Evolutionary conservation across 2,113 vertebrate genomes (phyloP), one percentile per base, ranked within the genome.

Genomic region (Calcarius ornatus): DNA sequence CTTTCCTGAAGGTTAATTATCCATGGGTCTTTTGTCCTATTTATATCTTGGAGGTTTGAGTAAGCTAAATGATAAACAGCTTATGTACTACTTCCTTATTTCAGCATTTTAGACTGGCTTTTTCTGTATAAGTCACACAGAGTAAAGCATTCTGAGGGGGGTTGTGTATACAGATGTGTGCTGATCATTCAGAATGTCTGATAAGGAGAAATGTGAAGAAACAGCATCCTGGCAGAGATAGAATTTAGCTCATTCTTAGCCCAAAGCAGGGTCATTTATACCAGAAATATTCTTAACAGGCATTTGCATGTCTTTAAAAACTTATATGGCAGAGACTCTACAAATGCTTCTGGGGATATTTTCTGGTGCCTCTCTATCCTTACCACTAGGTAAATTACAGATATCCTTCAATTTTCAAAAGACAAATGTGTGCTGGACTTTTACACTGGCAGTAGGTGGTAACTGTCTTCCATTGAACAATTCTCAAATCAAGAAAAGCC

Each of bases 1-100:
- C 37, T 89, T 91, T 92, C n/a, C 45, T 77, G 73, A 94, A 92
- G 48, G 66, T 95, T 94, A 95, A 95, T 89, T 91, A 89, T 68
- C 25, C 47, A 40, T 43, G 56, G 2, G 27, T 28, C 57, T 85
- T 95, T 92, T 75, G 72, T 76, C 31, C 48, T 66, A 50, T 69
- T 87, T 89, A 10, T 64, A 76, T 94, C 78, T 88, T 59, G 19
- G 42, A 94, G 4, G 21, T 59, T 59, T 66, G 38, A 72, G n/a
- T 69, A 91, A 91, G 42, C 42, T 65, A 76, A 89, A 89, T 87
- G 70, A 77, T 90, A 93, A 86, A 89, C 31, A 75, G 72, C 60
- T 90, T 90, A 75, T n/a, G 11, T 37, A 35, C 15, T 64, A 42
- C 11, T 86, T 92, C 35, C 27, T 88, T 69, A 68, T 75, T 87